Evolutionary conservation across 2,797 vertebrate genomes (phyloP).

Genomic region (Sarcophilus harrisii): DNA sequence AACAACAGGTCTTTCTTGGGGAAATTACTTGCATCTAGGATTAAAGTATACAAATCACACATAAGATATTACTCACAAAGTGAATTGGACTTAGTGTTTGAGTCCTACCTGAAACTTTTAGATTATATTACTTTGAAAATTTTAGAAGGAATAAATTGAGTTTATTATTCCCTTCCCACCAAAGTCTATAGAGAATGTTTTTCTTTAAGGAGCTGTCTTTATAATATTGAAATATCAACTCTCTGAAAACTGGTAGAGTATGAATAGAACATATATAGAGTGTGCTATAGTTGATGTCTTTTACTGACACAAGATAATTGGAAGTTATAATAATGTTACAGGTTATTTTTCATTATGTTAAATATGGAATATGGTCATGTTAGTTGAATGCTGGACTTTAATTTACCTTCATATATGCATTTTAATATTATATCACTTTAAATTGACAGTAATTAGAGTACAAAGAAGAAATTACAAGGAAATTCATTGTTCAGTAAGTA

Average conservation of each 20-base stretch:
- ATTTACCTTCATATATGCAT: not conserved
- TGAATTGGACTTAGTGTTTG: not conserved
- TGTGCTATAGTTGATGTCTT: not conserved
- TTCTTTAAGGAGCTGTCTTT: not conserved
- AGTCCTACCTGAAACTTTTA: not conserved
- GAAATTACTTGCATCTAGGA: not conserved
- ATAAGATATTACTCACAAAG: not conserved
- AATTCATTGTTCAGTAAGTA: conserved; percentile 62
- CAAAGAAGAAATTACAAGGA: conserved; percentile 76
- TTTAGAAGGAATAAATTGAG: not conserved
- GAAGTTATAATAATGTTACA: not conserved
- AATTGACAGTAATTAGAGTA: conserved; percentile 43
- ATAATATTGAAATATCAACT: not conserved
- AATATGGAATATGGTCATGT: not conserved
- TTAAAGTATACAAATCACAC: not conserved
- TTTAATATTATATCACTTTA: conserved; percentile 30
- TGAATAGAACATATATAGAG: not conserved
- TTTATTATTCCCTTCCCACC: not conserved
- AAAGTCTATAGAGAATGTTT: not conserved
- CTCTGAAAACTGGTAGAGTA: not conserved
- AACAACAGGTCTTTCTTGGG: not conserved
- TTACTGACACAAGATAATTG: not conserved
- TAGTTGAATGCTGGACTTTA: not conserved
- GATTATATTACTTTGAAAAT: not conserved
- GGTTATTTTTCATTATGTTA: not conserved